These are phyloP conservation scores for Leuctra nigra DNA, from an alignment of 2,888 invertebrate genomes.

Conservation along the genomic window DNA sequence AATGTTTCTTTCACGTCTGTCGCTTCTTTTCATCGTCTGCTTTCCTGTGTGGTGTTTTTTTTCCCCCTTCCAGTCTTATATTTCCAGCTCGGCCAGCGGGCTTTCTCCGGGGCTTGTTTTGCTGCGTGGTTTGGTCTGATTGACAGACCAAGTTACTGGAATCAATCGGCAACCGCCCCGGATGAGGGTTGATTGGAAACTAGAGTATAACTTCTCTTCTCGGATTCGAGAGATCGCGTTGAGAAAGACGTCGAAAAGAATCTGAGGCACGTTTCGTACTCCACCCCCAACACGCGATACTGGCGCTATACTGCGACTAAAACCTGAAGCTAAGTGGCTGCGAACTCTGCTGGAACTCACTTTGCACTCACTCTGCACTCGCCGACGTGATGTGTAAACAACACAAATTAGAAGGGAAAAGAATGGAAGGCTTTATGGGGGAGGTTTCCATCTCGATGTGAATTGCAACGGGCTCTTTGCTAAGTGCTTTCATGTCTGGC, in stretches of 20 bases:
- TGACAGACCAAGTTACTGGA: slow-evolving; percentile 15
- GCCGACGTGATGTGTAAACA: too few species aligned
- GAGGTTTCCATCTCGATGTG: too few species aligned
- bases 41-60: too few species aligned
- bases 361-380: background rate
- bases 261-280: slow-evolving; percentile 2
- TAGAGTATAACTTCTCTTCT: background rate
- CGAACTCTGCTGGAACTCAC: slow-evolving; percentile 6
- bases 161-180: slow-evolving; percentile 8
- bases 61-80: background rate
- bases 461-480: too few species aligned
- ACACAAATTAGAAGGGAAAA: too few species aligned
- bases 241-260: background rate
- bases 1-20: background rate
- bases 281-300: slow-evolving; percentile 2
- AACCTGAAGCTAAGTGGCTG: background rate
- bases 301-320: too few species aligned
- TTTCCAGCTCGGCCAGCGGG: too few species aligned
- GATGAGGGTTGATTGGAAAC: slow-evolving; percentile 16
- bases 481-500: too few species aligned
- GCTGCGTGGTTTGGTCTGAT: background rate
- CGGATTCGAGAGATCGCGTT: background rate
- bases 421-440: too few species aligned
- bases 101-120: too few species aligned
- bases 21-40: background rate